Base-by-base conservation (phyloP, 1,140 invertebrate species). In the Tetragonula clypearis region DNA sequence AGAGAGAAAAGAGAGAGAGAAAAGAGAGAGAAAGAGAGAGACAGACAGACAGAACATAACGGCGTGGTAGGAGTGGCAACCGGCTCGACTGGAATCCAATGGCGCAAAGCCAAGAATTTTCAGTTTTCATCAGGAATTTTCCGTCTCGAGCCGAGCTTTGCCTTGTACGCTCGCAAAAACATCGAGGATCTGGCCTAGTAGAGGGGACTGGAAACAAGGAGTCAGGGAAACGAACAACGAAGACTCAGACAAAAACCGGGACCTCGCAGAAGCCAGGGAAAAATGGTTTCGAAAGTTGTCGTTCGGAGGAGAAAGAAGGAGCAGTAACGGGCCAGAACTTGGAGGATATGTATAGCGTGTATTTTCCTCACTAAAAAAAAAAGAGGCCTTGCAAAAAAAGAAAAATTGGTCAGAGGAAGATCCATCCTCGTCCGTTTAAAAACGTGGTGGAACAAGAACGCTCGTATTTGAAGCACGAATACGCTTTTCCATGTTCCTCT, bases 51-150 rank as follows among this genome's bases (percentile, higher is more conserved):
- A 87, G 88, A 86, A 92, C 90, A 84, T 92, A 93, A 94, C 92
- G 91, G 93, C 90, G 90, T 83, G 88, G 90, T 89, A 93, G 92
- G 92, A 93, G 93, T 90, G 93, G 91, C 87, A 94, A 94, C 93
- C 93, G 92, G 93, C 93, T 91, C 88, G 90, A 90, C 93, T 92
- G 92, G 91, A 91, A 93, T 83, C 90, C 93, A 94, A 90, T 92
- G 93, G 94, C 94, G 94, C 92, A 86, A 93, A 87, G 87, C 89
- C 62, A 82, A 87, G 77, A 86, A 90, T 86, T 87, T 80, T 86
- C 85, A 84, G 82, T 84, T 84, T 84, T 84, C 82, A 79, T 84
- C 82, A 73, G 77, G 77, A 84, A 79, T 84, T 84, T 84, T 72
- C 77, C 82, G 68, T 84, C 82, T 71, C 62, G 6, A 55, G 80